These are phyloP conservation scores for Drosophila takahashii DNA, from an alignment of 1,140 invertebrate genomes.

Conservation along the genomic window DNA sequence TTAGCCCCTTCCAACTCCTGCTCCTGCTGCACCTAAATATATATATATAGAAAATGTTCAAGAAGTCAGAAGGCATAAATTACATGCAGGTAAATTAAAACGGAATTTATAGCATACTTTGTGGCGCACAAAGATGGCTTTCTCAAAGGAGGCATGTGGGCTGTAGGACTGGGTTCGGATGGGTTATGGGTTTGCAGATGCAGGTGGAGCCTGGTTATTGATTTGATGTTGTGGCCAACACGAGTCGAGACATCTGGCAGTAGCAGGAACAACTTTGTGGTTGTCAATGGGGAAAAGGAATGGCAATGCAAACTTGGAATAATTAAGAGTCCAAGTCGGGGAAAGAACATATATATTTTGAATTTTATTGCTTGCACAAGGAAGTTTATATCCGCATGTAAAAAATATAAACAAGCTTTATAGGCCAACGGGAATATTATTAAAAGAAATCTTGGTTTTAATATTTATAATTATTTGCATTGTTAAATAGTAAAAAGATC, in stretches of 20 bases:
- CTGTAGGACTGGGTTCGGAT: too few species aligned
- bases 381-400: neutral
- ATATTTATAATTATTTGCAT: too few species aligned
- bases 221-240: constrained; percentile 46
- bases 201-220: constrained; percentile 41
- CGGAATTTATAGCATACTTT: constrained; percentile 82
- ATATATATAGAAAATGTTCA: constrained; percentile 58
- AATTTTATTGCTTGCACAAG: constrained; percentile 6
- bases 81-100: constrained; percentile 84
- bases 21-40: neutral
- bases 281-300: constrained; percentile 30
- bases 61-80: constrained; percentile 83
- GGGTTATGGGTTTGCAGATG: neutral
- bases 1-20: constrained; percentile 12
- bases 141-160: neutral
- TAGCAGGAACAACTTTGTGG: constrained; percentile 45
- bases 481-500: too few species aligned
- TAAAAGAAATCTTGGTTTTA: too few species aligned
- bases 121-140: constrained; percentile 64
- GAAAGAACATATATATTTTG: constrained; percentile 17
- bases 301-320: constrained; percentile 20
- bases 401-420: too few species aligned
- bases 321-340: constrained; percentile 15
- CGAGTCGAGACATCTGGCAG: constrained; percentile 40
- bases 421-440: too few species aligned